phyloP scores from a whole-genome alignment of 2,888 invertebrate species.

The Adelphocoris suturalis region DNA sequence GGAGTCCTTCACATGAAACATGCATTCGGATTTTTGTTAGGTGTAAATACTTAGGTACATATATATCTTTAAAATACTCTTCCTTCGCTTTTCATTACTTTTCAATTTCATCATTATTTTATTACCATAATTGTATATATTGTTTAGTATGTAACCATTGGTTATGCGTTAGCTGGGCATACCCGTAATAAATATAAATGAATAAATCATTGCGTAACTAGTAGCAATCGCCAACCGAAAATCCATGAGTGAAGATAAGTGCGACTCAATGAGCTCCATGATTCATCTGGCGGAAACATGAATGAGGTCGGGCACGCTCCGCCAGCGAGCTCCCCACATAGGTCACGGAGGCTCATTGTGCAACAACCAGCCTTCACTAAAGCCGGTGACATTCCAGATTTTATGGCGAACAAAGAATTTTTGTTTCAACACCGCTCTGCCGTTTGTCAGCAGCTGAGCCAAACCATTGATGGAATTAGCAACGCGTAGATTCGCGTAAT shows the following conservation, averaged over 20 bases:
- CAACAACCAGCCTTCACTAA: slow-evolving; percentile 38
- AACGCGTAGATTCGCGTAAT: neutral
- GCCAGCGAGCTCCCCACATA: slow-evolving; percentile 12
- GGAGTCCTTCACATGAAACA: too few relatives aligned
- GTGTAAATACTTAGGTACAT: too few relatives aligned
- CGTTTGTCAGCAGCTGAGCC: neutral
- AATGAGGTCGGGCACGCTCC: slow-evolving; percentile 28
- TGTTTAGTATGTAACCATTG: too few relatives aligned
- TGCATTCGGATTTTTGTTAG: too few relatives aligned
- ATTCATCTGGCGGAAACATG: slow-evolving; percentile 31
- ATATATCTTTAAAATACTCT: too few relatives aligned
- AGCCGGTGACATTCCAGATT: slow-evolving; percentile 38
- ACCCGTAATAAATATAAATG: too few relatives aligned
- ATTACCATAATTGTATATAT: too few relatives aligned
- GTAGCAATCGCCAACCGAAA: neutral
- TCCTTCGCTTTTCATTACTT: too few relatives aligned
- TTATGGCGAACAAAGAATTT: slow-evolving; percentile 26
- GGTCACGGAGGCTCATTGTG: slow-evolving; percentile 50
- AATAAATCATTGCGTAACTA: neutral
- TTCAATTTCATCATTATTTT: too few relatives aligned
- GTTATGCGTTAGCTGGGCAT: too few relatives aligned
- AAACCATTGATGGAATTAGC: neutral
- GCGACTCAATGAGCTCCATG: slow-evolving; percentile 20
- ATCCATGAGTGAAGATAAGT: neutral
- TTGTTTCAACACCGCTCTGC: neutral